These are phyloP conservation scores for Clostera curtula DNA, from an alignment of 2,888 invertebrate genomes.

Conservation along the genomic window DNA sequence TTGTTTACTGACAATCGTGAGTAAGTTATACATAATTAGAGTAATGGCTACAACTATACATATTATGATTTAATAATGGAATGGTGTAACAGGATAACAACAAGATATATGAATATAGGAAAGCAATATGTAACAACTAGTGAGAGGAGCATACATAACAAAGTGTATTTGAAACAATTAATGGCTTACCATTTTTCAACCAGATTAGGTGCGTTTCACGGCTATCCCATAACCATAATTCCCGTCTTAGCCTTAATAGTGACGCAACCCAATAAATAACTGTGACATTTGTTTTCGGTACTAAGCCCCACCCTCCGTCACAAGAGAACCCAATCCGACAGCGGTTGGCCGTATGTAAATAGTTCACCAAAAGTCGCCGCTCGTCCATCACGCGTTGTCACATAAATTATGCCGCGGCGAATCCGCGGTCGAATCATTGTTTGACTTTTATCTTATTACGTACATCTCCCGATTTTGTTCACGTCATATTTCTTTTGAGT, in stretches of 20 bases:
- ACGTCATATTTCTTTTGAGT: conserved; percentile 74
- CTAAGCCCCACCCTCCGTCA: conserved; percentile 73
- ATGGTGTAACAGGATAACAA: too few species aligned
- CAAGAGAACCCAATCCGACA: conserved; percentile 71
- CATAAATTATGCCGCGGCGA: conserved; percentile 76
- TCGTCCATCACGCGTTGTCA: conserved; percentile 75
- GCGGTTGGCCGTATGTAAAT: conserved; percentile 72
- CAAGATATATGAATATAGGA: too few species aligned
- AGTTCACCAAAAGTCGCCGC: conserved; percentile 75
- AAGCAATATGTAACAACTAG: too few species aligned
- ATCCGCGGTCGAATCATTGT: conserved; percentile 75
- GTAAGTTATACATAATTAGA: too few species aligned
- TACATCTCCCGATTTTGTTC: conserved; percentile 75
- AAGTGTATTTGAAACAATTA: too few species aligned
- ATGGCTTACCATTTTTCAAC: conserved; percentile 12
- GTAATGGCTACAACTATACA: too few species aligned
- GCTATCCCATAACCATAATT: conserved; percentile 40
- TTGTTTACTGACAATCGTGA: too few species aligned
- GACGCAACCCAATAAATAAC: conserved; percentile 72
- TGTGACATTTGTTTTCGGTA: conserved; percentile 73
- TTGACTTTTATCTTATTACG: conserved; percentile 76
- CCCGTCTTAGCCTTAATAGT: conserved; percentile 65
- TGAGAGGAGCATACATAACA: too few species aligned
- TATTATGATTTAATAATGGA: too few species aligned
- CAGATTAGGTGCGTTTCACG: conserved; percentile 18